A percentile compares a stretch with the other conserved stretches of the same genome.
phyloP scores from a whole-genome alignment of 2,113 vertebrate species.

The Hypanus sabinus region DNA sequence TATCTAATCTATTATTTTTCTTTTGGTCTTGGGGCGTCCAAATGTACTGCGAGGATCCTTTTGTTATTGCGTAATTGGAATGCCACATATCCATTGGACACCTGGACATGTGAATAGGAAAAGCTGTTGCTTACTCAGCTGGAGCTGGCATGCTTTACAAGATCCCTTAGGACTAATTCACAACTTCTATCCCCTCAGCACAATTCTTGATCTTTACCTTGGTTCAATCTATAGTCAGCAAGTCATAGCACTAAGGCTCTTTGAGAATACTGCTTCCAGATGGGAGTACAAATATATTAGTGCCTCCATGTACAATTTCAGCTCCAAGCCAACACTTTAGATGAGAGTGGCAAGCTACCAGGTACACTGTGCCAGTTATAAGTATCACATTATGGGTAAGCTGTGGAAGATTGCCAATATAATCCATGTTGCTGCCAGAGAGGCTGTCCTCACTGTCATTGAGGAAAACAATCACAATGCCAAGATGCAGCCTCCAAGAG shows the following conservation, averaged over 20 bases:
- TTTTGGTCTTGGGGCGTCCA: background rate
- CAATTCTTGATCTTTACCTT: slow-evolving; percentile 23
- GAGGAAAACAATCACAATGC: slow-evolving; percentile 22
- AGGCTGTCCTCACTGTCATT: slow-evolving; percentile 3
- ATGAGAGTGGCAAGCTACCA: slow-evolving; percentile 34
- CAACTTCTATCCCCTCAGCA: slow-evolving; percentile 18
- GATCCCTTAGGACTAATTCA: slow-evolving; percentile 31
- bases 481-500: slow-evolving; percentile 24
- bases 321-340: slow-evolving; percentile 20
- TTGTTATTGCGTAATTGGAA: background rate
- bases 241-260: slow-evolving; percentile 1
- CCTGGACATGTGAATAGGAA: slow-evolving; percentile 6
- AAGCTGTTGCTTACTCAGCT: slow-evolving; percentile 17
- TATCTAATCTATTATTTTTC: background rate
- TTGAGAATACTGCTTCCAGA: slow-evolving; percentile 20
- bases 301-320: slow-evolving; percentile 31
- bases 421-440: slow-evolving; percentile 19
- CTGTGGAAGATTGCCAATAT: slow-evolving; percentile 15
- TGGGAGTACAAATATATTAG: slow-evolving; percentile 33
- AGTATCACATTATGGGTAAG: slow-evolving; percentile 23
- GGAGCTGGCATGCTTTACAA: slow-evolving; percentile 25
- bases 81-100: slow-evolving; percentile 18
- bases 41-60: slow-evolving; percentile 1
- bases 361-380: slow-evolving; percentile 28
- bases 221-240: slow-evolving; percentile 11